Conservation (phyloP, 2,113 vertebrate species). For the Passer domesticus region DNA sequence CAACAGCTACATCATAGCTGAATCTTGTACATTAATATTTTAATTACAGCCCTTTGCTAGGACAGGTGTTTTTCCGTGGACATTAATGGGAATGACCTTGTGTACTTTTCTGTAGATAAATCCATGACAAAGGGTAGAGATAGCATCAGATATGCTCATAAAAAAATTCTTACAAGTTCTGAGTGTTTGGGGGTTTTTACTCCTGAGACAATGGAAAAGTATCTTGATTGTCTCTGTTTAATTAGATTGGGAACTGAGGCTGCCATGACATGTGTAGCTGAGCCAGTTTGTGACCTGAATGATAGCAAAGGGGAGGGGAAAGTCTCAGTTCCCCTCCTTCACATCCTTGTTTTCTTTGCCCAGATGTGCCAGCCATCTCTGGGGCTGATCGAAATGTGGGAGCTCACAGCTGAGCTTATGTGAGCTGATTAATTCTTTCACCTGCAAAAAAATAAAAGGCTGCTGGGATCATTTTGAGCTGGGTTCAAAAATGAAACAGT, state of each 20-base stretch:
- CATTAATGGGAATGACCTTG: neutral
- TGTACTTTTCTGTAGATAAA: neutral
- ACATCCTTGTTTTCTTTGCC: neutral
- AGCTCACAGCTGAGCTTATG: neutral
- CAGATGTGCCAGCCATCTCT: neutral
- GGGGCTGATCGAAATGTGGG: fast-evolving
- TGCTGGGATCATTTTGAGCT: neutral
- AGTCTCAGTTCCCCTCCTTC: neutral
- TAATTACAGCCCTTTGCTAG: neutral
- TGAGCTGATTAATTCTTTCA: neutral
- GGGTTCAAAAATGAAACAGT: neutral
- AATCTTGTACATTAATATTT: neutral
- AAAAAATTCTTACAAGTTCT: neutral
- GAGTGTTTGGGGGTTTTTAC: neutral
- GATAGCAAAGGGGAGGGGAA: neutral
- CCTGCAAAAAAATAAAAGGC: neutral
- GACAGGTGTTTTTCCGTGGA: neutral
- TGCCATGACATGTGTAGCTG: neutral
- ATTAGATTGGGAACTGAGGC: neutral
- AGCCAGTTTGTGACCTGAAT: neutral
- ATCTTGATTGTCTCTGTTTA: neutral
- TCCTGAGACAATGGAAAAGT: neutral
- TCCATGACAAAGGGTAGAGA: neutral
- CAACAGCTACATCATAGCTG: neutral
- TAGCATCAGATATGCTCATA: neutral